Evolutionary conservation across 2,888 invertebrate species (phyloP), one percentile per base, ranked within the genome.

Genomic region (Julus scandinavius): DNA sequence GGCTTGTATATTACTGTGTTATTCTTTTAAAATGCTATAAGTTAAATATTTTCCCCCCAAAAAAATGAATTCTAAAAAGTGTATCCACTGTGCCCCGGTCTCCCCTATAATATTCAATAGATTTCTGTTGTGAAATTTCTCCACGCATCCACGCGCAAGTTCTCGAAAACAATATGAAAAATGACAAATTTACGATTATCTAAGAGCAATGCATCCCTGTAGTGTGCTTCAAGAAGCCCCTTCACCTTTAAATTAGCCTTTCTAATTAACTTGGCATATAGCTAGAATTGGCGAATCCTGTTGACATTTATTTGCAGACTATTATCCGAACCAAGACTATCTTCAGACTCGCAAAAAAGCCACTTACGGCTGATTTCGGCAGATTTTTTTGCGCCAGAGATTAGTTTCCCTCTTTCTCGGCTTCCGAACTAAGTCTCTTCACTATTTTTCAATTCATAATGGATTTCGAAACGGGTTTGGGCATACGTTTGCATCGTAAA

Each of bases 401-500:
- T 72, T 72, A 72, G 29, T 72, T 72, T 72, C 72, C 72, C n/a
- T 72, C 72, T 72, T 72, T n/a, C 11, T 9, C 4, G 72, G 72
- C 20, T 72, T 29, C 72, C 29, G 11, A 20, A 72, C 72, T 72
- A 72, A 72, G 72, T 72, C 72, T 29, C 72, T 29, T 72, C 72
- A 6, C 72, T 29, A 72, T 72, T 72, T 72, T 29, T 72, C 72
- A 72, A 72, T 72, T 72, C 72, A 29, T 72, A 72, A 72, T 72
- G 29, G 72, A 29, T 72, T 72, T 72, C 29, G 29, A 6, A 6
- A 17, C n/a, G n/a, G 20, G n/a, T 4, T n/a, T 63, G 63, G 41
- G 63, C 72, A 72, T 72, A 7, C 72, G 72, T 72, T 72, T 72
- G 72, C 72, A 72, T 72, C 72, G 72, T 72, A 72, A 72, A 72